phyloP scores from a whole-genome alignment of 2,113 vertebrate genomes.

The Ammodytes marinus region DNA sequence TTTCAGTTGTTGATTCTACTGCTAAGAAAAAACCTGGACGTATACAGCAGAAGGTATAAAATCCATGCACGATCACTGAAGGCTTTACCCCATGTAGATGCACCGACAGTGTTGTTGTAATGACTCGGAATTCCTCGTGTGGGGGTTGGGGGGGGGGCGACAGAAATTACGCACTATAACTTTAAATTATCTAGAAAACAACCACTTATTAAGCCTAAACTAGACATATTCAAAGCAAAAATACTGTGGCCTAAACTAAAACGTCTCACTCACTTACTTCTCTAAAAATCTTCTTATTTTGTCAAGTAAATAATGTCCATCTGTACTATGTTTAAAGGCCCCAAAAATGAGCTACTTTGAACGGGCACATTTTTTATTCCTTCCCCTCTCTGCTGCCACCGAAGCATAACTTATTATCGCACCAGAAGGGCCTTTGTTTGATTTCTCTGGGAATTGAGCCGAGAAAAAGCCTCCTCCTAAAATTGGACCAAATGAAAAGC shows the following conservation, averaged over 20 bases:
- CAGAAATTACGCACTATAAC: too few species aligned
- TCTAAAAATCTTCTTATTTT: constrained; percentile 29
- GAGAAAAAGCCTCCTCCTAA: constrained; percentile 61
- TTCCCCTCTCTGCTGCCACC: constrained; percentile 65
- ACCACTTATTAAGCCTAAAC: background rate
- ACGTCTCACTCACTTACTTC: constrained; percentile 47
- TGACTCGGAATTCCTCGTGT: too few species aligned
- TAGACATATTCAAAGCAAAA: constrained; percentile 10
- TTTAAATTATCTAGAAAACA: background rate
- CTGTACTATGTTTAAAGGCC: constrained; percentile 60
- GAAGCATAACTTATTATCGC: constrained; percentile 76
- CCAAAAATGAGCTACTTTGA: constrained; percentile 58
- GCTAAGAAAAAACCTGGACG: too few species aligned
- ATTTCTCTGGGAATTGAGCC: constrained; percentile 80
- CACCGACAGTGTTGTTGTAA: too few species aligned
- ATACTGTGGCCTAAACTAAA: constrained; percentile 38
- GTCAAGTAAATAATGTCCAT: constrained; percentile 71
- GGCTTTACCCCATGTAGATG: too few species aligned
- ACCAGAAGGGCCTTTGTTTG: constrained; percentile 80
- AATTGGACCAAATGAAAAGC: constrained; percentile 76
- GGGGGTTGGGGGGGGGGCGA: too few species aligned
- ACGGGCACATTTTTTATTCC: constrained; percentile 71
- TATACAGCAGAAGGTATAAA: too few species aligned
- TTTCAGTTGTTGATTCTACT: too few species aligned
- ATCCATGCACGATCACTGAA: too few species aligned